Evolutionary conservation across 1,140 invertebrate genomes (phyloP), one percentile per base, ranked within the genome.

Genomic region (Calephelis virginiensis): DNA sequence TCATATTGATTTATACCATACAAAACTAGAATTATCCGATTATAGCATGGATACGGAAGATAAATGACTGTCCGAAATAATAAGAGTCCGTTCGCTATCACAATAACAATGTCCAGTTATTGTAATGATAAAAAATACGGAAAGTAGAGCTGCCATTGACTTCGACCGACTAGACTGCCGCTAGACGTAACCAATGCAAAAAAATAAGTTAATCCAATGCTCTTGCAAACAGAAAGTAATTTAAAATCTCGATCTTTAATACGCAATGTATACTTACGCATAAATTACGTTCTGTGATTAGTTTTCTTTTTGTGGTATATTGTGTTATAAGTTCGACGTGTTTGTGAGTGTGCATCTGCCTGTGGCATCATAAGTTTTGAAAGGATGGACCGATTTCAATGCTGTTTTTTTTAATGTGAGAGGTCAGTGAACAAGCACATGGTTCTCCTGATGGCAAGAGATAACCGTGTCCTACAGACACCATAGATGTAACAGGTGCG

Each of bases 71-170:
- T 68, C 65, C 61, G 67, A 76, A 80, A 80, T 84, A 82, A 85
- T 85, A 66, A 76, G 66, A 78, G 76, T 80, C 78, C 67, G 66
- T 82, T 79, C 76, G 71, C 59, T 66, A 85, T 77, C 77, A 83
- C 78, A 85, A 85, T 81, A 67, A 72, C 71, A 69, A 61, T 69
- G 76, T 75, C 70, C 77, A 80, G 81, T 86, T 83, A 88, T 77
- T 70, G 75, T 78, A 82, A 78, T 75, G 74, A 70, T 71, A 69
- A 71, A 80, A 85, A 87, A 81, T 75, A 78, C 77, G 73, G 86
- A 90, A 90, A 89, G 85, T 89, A 70, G 84, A 78, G 76, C 78
- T 82, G 78, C 72, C 80, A 76, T 72, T 81, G 81, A 78, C 80
- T 86, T 65, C 61, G 4, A 56, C 17, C 68, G 81, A 80, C 85